A percentile compares a stretch with the other conserved stretches of the same genome.
Evolutionary conservation across 1,140 invertebrate species (phyloP).

Genomic region (Drosophila pallidifrons): DNA sequence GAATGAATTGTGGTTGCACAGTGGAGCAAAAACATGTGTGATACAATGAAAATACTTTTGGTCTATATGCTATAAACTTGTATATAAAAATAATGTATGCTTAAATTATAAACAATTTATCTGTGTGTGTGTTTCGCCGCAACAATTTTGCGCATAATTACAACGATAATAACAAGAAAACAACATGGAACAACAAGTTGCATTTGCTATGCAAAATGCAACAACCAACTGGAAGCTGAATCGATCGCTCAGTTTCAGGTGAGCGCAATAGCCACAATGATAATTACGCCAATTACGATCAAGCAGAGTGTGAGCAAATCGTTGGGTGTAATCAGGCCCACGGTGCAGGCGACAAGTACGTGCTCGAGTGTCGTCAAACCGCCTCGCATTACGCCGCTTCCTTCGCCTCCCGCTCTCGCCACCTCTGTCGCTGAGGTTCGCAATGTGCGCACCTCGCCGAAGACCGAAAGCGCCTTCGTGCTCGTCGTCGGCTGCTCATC

Average conservation of each 20-base stretch:
- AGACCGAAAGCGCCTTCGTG: constrained; percentile 68
- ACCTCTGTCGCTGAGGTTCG: constrained; percentile 2
- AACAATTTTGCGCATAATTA: constrained; percentile 47
- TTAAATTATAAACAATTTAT: constrained; percentile 25
- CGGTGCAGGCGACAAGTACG: constrained; percentile 80
- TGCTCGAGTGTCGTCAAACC: constrained; percentile 79
- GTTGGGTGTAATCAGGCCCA: constrained; percentile 81
- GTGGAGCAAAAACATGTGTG: constrained; percentile 25
- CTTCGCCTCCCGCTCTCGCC: constrained; percentile 28
- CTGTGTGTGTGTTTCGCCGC: constrained; percentile 10
- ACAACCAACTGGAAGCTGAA: constrained; percentile 12
- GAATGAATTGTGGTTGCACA: constrained; percentile 49
- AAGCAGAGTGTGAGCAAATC: constrained; percentile 89
- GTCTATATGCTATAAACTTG: constrained; percentile 24
- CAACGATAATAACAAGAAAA: constrained; percentile 56
- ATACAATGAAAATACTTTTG: constrained; percentile 67
- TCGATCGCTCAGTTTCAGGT: constrained; percentile 37
- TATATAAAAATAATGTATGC: constrained; percentile 23
- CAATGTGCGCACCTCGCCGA: constrained; percentile 65
- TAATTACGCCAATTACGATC: constrained; percentile 89
- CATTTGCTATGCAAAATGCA: constrained; percentile 15
- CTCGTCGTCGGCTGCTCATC: constrained; percentile 64
- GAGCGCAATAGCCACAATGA: constrained; percentile 87
- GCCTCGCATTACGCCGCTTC: constrained; percentile 33
- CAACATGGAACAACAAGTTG: constrained; percentile 38